Evolutionary conservation across 2,113 vertebrate genomes (phyloP), one percentile per base, ranked within the genome.

Genomic region (Dasypus novemcinctus): DNA sequence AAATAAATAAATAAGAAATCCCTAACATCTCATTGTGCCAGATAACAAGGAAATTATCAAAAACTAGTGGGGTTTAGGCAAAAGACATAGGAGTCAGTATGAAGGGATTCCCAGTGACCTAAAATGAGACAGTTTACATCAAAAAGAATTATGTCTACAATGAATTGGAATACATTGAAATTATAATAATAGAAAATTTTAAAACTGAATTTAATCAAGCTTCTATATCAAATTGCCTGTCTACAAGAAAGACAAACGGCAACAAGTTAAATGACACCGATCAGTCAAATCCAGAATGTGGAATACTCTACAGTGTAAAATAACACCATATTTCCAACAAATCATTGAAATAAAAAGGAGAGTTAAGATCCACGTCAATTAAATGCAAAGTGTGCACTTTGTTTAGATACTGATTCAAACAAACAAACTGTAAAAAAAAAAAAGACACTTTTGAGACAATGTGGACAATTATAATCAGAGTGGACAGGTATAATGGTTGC

Each of bases 221-320:
- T 52, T 95, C 52, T 78, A 18, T 78, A 87, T 82, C 66, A 90
- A 92, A 94, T 72, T 82, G 88, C 36, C 41, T 88, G 66, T 76
- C 90, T 85, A 76, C 29, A 85, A 81, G 68, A 95, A 90, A 61
- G 66, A 82, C 3, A 54, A 74, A 41, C 57, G 86, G 27, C 41
- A 95, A 66, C 36, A 82, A 71, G 52, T 82, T 78, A 88, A 94
- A 49, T 49, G 46, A 72, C 20, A 87, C 11, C 13, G 84, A 83
- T 87, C 15, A 36, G 25, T 89, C 76, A 92, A 86, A 94, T 82
- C 8, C 23, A 72, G 85, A 92, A 61, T 38, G 13, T 46, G 46
- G 25, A 92, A 95, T 10, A 76, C 18, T 81, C 27, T 46, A 41
- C 14, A 95, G 36, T 54, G 2, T 71, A 91, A 91, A 90, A 90